These are phyloP conservation scores for Nephrotoma guestfalica DNA, from an alignment of 2,888 invertebrate genomes.

Conservation along the genomic window DNA sequence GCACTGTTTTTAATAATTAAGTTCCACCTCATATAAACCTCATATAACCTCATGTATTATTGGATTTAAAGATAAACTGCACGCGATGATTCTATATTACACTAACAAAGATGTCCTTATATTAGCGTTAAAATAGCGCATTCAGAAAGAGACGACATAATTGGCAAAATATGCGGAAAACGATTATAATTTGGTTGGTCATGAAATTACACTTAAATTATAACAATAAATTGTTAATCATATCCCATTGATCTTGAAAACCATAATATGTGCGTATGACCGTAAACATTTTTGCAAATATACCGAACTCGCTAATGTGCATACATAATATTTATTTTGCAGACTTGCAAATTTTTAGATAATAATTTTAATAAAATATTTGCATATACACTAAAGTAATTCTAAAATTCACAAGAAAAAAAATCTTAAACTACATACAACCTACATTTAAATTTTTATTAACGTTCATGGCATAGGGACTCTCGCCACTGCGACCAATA, in stretches of 20 bases:
- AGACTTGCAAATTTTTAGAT: neutral
- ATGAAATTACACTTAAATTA: neutral
- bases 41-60: no score
- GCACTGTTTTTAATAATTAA: no score
- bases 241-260: neutral
- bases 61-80: no score
- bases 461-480: slow-evolving; percentile 18
- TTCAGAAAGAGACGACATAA: neutral
- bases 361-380: neutral
- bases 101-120: no score
- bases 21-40: no score
- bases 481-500: slow-evolving; percentile 24
- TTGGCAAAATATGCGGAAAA: neutral
- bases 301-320: neutral
- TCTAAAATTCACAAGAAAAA: neutral
- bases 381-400: neutral
- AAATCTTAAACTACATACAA: neutral
- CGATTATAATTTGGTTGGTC: neutral
- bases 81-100: no score
- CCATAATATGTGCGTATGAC: neutral
- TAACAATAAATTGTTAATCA: neutral
- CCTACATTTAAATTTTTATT: slow-evolving; percentile 22
- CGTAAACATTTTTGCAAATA: neutral
- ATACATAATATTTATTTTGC: neutral
- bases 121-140: neutral